These are phyloP conservation scores for Agelastica alni DNA, from an alignment of 2,888 invertebrate genomes.

Conservation along the genomic window DNA sequence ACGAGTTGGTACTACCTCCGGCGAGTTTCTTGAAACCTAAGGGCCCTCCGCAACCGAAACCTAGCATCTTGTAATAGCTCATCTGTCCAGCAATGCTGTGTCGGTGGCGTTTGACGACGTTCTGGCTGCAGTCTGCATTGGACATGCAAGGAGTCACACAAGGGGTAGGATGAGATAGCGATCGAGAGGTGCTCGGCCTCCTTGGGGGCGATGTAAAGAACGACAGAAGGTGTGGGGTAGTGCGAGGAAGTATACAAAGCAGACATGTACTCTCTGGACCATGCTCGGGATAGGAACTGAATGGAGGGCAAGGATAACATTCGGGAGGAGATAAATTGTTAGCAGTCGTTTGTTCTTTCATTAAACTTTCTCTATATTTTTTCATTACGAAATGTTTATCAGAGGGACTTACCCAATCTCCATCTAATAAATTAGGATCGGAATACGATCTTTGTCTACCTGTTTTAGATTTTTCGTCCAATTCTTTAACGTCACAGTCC, in stretches of 20 bases:
- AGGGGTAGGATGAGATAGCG: conserved; percentile 48
- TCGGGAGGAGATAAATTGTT: conserved; percentile 45
- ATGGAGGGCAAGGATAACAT: conserved; percentile 40
- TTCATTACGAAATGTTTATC: conserved; percentile 43
- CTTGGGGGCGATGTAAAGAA: conserved; percentile 45
- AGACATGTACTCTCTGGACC: conserved; percentile 36
- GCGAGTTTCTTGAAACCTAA: conserved; percentile 63
- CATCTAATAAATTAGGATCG: conserved; percentile 54
- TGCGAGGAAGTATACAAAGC: conserved; percentile 44
- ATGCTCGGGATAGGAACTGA: conserved; percentile 49
- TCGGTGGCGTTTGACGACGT: conserved; percentile 75
- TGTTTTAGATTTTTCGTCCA: conserved; percentile 29
- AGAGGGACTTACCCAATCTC: conserved; percentile 38
- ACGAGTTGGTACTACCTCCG: conserved; percentile 75
- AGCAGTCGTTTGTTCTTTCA: conserved; percentile 26
- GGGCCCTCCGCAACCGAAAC: conserved; percentile 70
- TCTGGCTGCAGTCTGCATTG: conserved; percentile 51
- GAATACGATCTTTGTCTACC: conserved; percentile 51
- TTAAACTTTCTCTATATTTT: conserved; percentile 43
- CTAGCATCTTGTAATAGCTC: conserved; percentile 90
- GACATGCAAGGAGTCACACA: conserved; percentile 50
- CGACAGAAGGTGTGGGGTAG: conserved; percentile 49
- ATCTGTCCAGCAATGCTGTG: conserved; percentile 96
- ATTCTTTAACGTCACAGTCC: conserved; percentile 45
- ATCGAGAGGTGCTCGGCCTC: conserved; percentile 42